These are phyloP conservation scores for Taphrorychus bicolor DNA, from an alignment of 2,888 invertebrate genomes.

Conservation along the genomic window DNA sequence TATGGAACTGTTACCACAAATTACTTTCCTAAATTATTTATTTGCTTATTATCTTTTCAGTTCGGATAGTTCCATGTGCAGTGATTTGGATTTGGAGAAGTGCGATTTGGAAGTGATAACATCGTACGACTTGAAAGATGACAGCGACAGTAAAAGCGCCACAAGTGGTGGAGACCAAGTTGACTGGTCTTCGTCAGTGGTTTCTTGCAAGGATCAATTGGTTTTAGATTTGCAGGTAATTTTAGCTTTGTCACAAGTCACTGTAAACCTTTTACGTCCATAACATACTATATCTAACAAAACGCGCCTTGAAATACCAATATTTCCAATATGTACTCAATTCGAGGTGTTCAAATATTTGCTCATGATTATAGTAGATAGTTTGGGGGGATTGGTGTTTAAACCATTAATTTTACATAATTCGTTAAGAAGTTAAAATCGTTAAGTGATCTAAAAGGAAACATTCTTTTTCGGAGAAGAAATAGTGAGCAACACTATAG, in stretches of 20 bases:
- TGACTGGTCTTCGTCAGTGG: constrained; percentile 51
- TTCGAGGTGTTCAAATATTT: background rate
- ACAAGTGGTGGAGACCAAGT: constrained; percentile 45
- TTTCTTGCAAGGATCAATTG: constrained; percentile 63
- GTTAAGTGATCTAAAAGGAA: background rate
- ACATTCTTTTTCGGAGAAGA: too few species aligned
- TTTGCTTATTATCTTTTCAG: too few species aligned
- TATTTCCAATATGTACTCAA: background rate
- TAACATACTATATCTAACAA: background rate
- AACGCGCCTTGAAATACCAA: background rate
- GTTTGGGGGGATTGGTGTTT: background rate
- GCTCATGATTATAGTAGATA: background rate
- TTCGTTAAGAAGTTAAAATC: background rate
- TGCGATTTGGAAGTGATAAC: constrained; percentile 41
- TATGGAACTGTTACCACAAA: too few species aligned
- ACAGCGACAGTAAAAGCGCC: constrained; percentile 46
- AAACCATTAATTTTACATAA: background rate
- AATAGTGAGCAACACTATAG: too few species aligned
- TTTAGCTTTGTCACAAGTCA: background rate
- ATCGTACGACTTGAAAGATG: constrained; percentile 42
- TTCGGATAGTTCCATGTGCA: constrained; percentile 58
- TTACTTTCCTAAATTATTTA: too few species aligned
- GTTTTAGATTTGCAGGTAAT: constrained; percentile 61
- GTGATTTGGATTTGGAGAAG: constrained; percentile 52
- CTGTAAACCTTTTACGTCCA: background rate